Base-by-base conservation (phyloP, 2,888 invertebrate genomes). In the Microchrysa polita region DNA sequence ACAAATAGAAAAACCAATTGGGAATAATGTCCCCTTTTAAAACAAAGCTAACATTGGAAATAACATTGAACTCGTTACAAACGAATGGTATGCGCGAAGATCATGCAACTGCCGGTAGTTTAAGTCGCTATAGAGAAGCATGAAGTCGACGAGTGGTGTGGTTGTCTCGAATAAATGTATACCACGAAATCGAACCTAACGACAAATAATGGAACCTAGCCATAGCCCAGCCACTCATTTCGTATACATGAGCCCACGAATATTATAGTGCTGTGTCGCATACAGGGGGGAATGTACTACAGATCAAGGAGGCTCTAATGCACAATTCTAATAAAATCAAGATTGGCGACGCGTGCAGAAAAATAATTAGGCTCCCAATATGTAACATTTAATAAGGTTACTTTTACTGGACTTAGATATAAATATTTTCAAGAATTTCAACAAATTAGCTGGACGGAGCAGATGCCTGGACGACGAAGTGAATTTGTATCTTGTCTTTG, bases 311-410 rank as follows among this genome's bases (percentile, higher is more conserved):
- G n/a, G n/a, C 57, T 65, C 65, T 65, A 65, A 65, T 65, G 48
- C 65, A 65, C 65, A 65, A 65, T 65, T 65, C 65, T 65, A 65
- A 65, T 48, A 65, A 65, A 65, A 65, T 48, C 34, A 59, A 72
- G 73, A 73, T 73, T 55, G 53, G 20, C 42, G 67, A 73, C 73
- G 73, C 73, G 73, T 73, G 73, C 73, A 65, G 65, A 40, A 73
- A 73, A 73, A 73, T 73, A 73, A 67, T 73, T 73, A 73, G 73
- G 65, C 65, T 73, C 73, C 73, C 57, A 73, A 73, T 73, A 67
- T 65, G 67, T 65, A 73, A 63, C 73, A 67, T 73, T 73, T 73
- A 73, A 73, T 73, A 73, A 73, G 55, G 73, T 72, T 40, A 59
- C 59, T 59, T 27, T 48, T 48, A 48, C 48, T 48, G 12, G 48